Evolutionary conservation across 2,113 vertebrate species (phyloP), one percentile per base, ranked within the genome.

Genomic region (Paradoxurus hermaphroditus): DNA sequence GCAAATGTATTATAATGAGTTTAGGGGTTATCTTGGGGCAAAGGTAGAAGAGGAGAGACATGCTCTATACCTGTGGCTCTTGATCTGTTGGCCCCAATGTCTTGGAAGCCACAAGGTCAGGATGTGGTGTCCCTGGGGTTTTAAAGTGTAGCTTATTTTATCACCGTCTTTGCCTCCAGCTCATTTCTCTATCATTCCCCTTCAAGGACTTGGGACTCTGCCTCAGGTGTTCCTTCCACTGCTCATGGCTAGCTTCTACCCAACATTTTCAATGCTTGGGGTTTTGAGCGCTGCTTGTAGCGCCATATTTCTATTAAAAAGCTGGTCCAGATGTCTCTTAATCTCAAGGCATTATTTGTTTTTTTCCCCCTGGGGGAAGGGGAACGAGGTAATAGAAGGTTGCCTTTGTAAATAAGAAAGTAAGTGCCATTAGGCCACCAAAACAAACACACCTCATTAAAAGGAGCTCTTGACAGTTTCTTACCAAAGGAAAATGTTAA

Each of bases 321-420:
- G 12, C 53, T 93, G 81, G 16, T 34, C 34, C 21, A 84, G 18
- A 77, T 87, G 8, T 83, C 63, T 73, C 39, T 70, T 84, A 84
- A 86, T 36, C 36, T 90, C 62, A 31, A 31, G 3, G 23, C 27
- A 82, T 88, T 51, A 77, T 21, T 21, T 93, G 65, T 25, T 59
- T 79, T 85, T 56, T 75, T 86, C 75, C 59, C n/a, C 16, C 44
- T 36, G 15, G 15, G 29, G 31, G 6, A 34, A 1, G 1, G 3
- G n/a, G 25, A 23, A 29, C 7, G 19, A 12, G 9, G 49, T 77
- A 44, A 36, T 44, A 27, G 49, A 94, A 86, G 8, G 18, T 49
- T 90, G n/a, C 31, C 63, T 79, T 91, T 85, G 36, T 77, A 90
- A 84, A 67, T 84, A 84, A 94, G 78, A 46, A 92, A 90, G 72